phyloP scores from a whole-genome alignment of 2,888 invertebrate species.

The Hypsopygia costalis region DNA sequence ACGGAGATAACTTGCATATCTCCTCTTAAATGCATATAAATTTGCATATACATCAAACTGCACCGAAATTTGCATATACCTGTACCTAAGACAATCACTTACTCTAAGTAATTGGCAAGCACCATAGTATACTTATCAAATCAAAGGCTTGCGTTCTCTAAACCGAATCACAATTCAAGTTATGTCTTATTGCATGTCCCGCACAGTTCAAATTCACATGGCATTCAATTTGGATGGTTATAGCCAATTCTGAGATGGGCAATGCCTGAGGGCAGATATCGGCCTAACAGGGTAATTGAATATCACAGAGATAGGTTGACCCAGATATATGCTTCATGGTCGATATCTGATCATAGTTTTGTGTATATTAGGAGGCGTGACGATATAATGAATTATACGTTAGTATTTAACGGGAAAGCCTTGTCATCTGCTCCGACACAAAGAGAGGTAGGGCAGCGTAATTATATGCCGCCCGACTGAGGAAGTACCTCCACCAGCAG shows the following conservation, averaged over 20 bases:
- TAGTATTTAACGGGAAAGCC: too few species aligned
- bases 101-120: conserved; percentile 71
- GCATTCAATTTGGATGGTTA: conserved; percentile 23
- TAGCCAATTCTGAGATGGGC: conserved; percentile 59
- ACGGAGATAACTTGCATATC: too few species aligned
- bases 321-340: conserved; percentile 29
- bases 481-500: too few species aligned
- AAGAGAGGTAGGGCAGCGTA: too few species aligned
- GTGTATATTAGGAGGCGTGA: background rate
- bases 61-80: conserved; percentile 37
- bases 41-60: conserved; percentile 13
- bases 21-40: too few species aligned
- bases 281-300: conserved; percentile 68
- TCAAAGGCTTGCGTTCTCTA: conserved; percentile 58
- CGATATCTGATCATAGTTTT: conserved; percentile 1
- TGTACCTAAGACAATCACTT: conserved; percentile 66
- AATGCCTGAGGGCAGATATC: conserved; percentile 54
- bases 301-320: conserved; percentile 48
- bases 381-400: too few species aligned
- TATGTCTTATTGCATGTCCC: conserved; percentile 16
- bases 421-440: too few species aligned
- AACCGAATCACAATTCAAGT: conserved; percentile 23
- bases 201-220: conserved; percentile 26
- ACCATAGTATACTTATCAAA: conserved; percentile 54
- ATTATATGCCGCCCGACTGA: too few species aligned